Evolutionary conservation across 2,888 invertebrate genomes (phyloP).

Genomic region (Beris chalybata): DNA sequence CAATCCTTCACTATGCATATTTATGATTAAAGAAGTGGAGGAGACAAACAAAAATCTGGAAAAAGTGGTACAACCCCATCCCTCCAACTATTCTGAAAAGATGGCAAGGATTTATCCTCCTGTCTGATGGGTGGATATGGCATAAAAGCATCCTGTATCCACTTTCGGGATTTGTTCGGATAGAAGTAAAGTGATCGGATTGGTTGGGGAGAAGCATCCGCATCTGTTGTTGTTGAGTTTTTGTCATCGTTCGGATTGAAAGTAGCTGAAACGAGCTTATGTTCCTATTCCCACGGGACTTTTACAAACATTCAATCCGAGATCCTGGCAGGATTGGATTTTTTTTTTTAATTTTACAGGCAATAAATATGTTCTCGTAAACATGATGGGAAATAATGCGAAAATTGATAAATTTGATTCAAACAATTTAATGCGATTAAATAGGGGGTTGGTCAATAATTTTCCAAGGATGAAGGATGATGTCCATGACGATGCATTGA

Average conservation of each 20-base stretch:
- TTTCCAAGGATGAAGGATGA: too few relatives aligned
- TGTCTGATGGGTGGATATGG: too few relatives aligned
- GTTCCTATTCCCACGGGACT: conserved; percentile 25
- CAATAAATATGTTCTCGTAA: too few relatives aligned
- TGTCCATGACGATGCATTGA: too few relatives aligned
- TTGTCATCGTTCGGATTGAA: conserved; percentile 17
- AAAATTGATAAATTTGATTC: too few relatives aligned
- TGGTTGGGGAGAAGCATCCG: neutral
- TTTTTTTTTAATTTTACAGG: neutral
- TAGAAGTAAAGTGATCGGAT: conserved; percentile 14
- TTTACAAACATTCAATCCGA: conserved; percentile 1
- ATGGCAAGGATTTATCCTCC: neutral
- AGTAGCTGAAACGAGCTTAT: conserved; percentile 11
- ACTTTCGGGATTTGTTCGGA: conserved; percentile 7
- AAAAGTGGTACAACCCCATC: neutral
- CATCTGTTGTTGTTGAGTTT: conserved; percentile 4
- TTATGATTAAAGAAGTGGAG: conserved; percentile 20
- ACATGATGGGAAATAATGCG: too few relatives aligned
- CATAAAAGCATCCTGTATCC: neutral
- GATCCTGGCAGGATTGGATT: neutral
- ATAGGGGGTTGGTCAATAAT: too few relatives aligned
- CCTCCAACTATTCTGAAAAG: neutral
- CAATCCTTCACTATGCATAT: conserved; percentile 2
- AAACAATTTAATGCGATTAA: too few relatives aligned
- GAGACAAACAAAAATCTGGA: conserved; percentile 9